Conservation (phyloP, 2,888 invertebrate species). For the Diadegma fenestrale region DNA sequence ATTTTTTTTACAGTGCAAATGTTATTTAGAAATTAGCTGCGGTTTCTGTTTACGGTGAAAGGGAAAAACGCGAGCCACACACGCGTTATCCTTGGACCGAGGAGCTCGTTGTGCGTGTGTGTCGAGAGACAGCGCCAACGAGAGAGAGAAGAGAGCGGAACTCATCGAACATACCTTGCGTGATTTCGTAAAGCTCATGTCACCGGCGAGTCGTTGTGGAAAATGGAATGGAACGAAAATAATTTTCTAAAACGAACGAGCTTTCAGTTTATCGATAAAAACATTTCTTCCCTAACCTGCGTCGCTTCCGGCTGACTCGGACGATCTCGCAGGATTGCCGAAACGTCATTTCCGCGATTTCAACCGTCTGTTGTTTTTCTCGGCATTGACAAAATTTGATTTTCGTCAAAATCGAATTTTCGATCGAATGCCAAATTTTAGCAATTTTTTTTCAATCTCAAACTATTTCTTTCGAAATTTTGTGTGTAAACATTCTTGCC, state of each 20-base stretch:
- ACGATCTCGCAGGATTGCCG: not conserved
- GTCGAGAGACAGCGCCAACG: not conserved
- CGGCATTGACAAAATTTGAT: not conserved
- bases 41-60: constrained; percentile 35
- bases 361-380: not conserved
- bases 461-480: too few species aligned
- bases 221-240: not conserved
- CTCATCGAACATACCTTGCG: constrained; percentile 71
- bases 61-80: constrained; percentile 34
- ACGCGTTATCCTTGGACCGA: constrained; percentile 33
- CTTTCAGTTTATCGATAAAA: constrained; percentile 1
- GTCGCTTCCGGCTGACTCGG: not conserved
- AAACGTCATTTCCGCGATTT: not conserved
- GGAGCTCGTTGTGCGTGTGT: constrained; percentile 11
- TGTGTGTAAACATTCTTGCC: too few species aligned
- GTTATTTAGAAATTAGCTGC: not conserved
- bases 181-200: constrained; percentile 70
- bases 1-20: not conserved
- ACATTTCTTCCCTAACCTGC: constrained; percentile 4
- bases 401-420: not conserved
- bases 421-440: not conserved
- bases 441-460: too few species aligned
- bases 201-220: constrained; percentile 19
- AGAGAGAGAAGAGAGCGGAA: not conserved
- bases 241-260: not conserved